These are phyloP conservation scores for Apoda limacodes DNA, from an alignment of 2,888 invertebrate genomes.

Conservation along the genomic window DNA sequence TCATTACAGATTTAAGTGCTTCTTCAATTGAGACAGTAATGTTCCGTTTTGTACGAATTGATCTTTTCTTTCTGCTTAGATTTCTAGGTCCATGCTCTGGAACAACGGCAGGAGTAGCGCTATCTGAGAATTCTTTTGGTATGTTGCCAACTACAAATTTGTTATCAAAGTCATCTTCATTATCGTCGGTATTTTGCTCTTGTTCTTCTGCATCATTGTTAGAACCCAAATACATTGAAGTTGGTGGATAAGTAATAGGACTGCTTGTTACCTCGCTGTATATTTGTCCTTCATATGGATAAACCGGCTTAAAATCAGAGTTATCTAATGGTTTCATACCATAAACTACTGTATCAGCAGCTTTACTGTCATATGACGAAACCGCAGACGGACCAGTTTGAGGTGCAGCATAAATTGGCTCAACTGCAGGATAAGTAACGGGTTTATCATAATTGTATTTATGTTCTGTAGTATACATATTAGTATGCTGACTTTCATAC, in stretches of 20 bases:
- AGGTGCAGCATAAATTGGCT: slow-evolving; percentile 56
- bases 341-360: slow-evolving; percentile 50
- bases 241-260: slow-evolving; percentile 50
- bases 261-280: slow-evolving; percentile 46
- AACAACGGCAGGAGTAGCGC: slow-evolving; percentile 69
- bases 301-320: slow-evolving; percentile 58
- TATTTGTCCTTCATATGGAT: slow-evolving; percentile 26
- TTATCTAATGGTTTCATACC: slow-evolving; percentile 55
- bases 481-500: slow-evolving; percentile 53
- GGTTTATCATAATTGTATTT: slow-evolving; percentile 45
- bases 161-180: slow-evolving; percentile 36
- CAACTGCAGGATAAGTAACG: slow-evolving; percentile 47
- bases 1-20: slow-evolving; percentile 41
- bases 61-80: slow-evolving; percentile 35
- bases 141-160: slow-evolving; percentile 77
- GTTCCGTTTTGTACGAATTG: slow-evolving; percentile 31
- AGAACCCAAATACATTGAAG: slow-evolving; percentile 58
- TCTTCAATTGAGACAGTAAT: slow-evolving; percentile 52
- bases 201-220: slow-evolving; percentile 47
- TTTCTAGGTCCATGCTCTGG: slow-evolving; percentile 76
- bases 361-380: slow-evolving; percentile 45
- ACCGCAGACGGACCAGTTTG: slow-evolving; percentile 44
- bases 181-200: slow-evolving; percentile 31
- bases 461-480: slow-evolving; percentile 52
- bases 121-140: slow-evolving; percentile 68